Percentiles rank a stretch among this genome's conserved stretches.
Evolutionary conservation across 2,797 vertebrate species (phyloP).

Genomic region (Scleropages formosus): DNA sequence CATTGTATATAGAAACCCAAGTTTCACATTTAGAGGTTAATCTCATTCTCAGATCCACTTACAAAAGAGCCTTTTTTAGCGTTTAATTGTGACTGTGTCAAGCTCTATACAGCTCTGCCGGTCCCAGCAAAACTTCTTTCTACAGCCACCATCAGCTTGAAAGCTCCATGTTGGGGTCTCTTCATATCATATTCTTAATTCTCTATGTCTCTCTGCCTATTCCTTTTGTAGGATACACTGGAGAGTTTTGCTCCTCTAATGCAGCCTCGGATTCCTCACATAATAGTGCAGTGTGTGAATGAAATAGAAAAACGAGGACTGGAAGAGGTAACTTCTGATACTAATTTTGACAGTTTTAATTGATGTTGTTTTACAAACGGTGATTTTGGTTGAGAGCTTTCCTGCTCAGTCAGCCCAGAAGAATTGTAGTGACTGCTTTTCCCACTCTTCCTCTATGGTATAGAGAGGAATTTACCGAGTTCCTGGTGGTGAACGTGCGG

Average conservation of each 20-base stretch:
- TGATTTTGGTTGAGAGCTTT: too few species aligned
- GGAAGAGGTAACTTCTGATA: slow-evolving; percentile 56
- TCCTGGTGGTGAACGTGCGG: slow-evolving; percentile 69
- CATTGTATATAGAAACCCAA: too few species aligned
- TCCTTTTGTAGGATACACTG: slow-evolving; percentile 56
- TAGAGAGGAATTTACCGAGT: slow-evolving; percentile 81
- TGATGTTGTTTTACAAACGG: too few species aligned
- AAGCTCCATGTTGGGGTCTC: not conserved
- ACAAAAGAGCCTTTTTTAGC: too few species aligned
- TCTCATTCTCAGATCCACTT: too few species aligned
- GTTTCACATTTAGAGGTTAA: too few species aligned
- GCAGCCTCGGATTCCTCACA: slow-evolving; percentile 53
- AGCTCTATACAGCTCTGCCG: too few species aligned
- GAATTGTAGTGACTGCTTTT: not conserved
- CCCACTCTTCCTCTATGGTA: not conserved
- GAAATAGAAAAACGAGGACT: slow-evolving; percentile 72
- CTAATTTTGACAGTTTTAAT: too few species aligned
- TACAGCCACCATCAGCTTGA: not conserved
- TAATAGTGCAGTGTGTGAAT: slow-evolving; percentile 69
- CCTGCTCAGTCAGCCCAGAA: not conserved
- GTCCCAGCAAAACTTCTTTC: too few species aligned
- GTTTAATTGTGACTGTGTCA: too few species aligned
- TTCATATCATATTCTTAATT: not conserved
- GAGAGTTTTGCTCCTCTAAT: slow-evolving; percentile 60
- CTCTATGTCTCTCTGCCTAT: not conserved